Evolutionary conservation across 2,113 vertebrate genomes (phyloP).

Genomic region (Dascyllus trimaculatus): DNA sequence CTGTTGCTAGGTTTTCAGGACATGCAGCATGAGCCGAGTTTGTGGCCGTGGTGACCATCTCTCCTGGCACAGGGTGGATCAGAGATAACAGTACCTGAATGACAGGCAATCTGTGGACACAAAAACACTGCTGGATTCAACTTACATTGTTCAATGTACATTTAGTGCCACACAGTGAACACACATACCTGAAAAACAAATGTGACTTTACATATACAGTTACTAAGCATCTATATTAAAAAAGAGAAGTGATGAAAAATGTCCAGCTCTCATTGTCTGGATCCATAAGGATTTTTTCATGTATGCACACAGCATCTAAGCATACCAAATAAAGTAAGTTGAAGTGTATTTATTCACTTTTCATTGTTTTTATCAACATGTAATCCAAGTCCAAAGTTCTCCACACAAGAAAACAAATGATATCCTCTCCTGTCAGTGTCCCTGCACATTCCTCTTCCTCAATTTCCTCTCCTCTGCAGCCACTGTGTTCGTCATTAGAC

Average conservation of each 20-base stretch:
- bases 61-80: conserved; percentile 1
- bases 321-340: not conserved
- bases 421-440: conserved; percentile 40
- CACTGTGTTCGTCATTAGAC: conserved; percentile 49
- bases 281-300: not conserved
- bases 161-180: too few relatives aligned
- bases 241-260: not conserved
- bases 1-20: conserved; percentile 2
- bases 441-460: conserved; percentile 19
- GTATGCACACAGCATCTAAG: too few relatives aligned
- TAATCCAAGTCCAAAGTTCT: not conserved
- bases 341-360: not conserved
- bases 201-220: not conserved
- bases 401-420: conserved; percentile 26
- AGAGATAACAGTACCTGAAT: conserved; percentile 22
- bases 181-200: not conserved
- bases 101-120: conserved; percentile 23
- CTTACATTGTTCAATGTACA: too few relatives aligned
- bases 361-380: conserved; percentile 13
- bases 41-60: not conserved
- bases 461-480: conserved; percentile 46
- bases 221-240: not conserved
- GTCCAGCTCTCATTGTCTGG: too few relatives aligned
- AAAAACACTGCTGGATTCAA: not conserved
- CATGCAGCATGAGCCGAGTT: not conserved